These are phyloP conservation scores for Platycheirus albimanus DNA, from an alignment of 2,888 invertebrate species.

Conservation along the genomic window DNA sequence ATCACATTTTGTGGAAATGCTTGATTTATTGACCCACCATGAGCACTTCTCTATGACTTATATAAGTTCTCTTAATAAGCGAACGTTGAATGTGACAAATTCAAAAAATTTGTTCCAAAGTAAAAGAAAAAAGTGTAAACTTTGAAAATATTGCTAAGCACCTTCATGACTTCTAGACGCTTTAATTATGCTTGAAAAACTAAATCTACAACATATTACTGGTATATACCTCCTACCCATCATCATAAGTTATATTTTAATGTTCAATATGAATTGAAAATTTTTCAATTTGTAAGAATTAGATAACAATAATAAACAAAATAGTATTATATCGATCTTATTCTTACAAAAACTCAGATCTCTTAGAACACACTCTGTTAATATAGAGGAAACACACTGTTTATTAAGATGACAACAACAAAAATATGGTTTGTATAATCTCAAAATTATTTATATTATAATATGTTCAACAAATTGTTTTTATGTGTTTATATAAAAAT, in stretches of 20 bases:
- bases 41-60: too few species aligned
- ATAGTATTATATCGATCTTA: constrained; percentile 12
- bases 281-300: constrained; percentile 36
- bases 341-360: constrained; percentile 29
- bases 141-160: too few species aligned
- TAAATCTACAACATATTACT: too few species aligned
- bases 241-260: constrained; percentile 12
- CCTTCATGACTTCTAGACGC: too few species aligned
- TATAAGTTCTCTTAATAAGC: too few species aligned
- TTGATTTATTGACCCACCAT: too few species aligned
- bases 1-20: too few species aligned
- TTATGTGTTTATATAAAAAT: constrained; percentile 2
- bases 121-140: too few species aligned
- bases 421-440: constrained; percentile 4
- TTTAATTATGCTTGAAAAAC: too few species aligned
- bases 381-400: neutral
- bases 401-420: neutral
- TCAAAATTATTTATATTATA: neutral
- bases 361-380: constrained; percentile 11
- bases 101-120: too few species aligned
- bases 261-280: constrained; percentile 45
- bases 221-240: constrained; percentile 3
- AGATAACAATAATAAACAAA: constrained; percentile 19
- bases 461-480: neutral
- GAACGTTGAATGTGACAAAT: too few species aligned